phyloP scores from a whole-genome alignment of 1,140 invertebrate genomes.

The Drosophila albomicans region DNA sequence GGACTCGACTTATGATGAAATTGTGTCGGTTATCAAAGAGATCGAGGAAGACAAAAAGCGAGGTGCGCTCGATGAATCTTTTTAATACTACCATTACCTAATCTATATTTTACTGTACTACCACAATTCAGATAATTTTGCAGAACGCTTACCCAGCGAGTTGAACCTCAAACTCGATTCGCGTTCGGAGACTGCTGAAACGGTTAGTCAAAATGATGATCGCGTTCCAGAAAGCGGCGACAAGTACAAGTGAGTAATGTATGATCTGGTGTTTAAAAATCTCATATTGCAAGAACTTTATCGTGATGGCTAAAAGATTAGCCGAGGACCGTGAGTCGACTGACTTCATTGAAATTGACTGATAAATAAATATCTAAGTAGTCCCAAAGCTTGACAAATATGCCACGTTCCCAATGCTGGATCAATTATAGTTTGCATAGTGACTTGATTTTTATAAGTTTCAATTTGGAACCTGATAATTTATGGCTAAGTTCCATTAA shows the following conservation, averaged over 20 bases:
- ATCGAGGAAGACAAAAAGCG: constrained; percentile 83
- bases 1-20: constrained; percentile 82
- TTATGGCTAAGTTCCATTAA: too few species aligned
- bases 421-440: too few species aligned
- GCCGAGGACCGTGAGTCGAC: too few species aligned
- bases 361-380: too few species aligned
- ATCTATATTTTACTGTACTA: not conserved
- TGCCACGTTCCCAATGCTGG: too few species aligned
- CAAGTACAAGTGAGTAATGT: constrained; percentile 73
- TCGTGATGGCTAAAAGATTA: too few species aligned
- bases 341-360: too few species aligned
- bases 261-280: not conserved
- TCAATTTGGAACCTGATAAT: too few species aligned
- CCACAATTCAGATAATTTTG: constrained; percentile 64
- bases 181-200: constrained; percentile 55
- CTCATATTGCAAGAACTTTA: too few species aligned
- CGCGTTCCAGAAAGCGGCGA: constrained; percentile 65
- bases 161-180: constrained; percentile 72
- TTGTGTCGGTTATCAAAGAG: constrained; percentile 84
- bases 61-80: constrained; percentile 41
- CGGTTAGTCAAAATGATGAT: constrained; percentile 53
- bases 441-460: too few species aligned
- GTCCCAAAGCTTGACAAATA: too few species aligned
- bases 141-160: constrained; percentile 67
- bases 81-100: too few species aligned